Conservation (phyloP, 2,797 vertebrate species). For the Sebastes matsubarae region DNA sequence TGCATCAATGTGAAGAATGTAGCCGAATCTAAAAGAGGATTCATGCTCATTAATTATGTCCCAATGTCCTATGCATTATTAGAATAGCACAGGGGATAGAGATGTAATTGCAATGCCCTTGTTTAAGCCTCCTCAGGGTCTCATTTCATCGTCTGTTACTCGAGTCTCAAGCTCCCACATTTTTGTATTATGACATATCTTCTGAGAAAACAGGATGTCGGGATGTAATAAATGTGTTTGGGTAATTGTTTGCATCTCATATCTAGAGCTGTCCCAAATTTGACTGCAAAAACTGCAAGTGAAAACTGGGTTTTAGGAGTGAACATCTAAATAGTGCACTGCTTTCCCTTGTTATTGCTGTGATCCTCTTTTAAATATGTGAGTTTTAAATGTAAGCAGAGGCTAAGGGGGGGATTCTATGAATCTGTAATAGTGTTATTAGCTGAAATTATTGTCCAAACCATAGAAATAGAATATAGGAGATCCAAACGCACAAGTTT, state of each 20-base stretch:
- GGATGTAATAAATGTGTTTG: background rate
- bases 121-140: background rate
- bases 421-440: background rate
- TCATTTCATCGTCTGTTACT: background rate
- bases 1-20: conserved; percentile 56
- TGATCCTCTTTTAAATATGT: background rate
- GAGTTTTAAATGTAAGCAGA: background rate
- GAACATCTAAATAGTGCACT: background rate
- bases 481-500: too few relatives aligned
- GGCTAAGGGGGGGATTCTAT: too few relatives aligned
- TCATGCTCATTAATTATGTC: conserved; percentile 29
- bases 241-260: background rate
- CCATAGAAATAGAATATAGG: too few relatives aligned
- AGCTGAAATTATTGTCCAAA: background rate
- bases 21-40: conserved; percentile 37
- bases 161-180: background rate
- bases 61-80: background rate
- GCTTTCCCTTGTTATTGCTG: background rate
- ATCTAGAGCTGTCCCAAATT: background rate
- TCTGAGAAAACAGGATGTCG: background rate
- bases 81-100: conserved; percentile 1
- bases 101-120: background rate
- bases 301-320: background rate
- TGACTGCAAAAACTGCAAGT: background rate
- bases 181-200: background rate